These are phyloP conservation scores for Myotis findleyi DNA, from an alignment of 2,797 vertebrate species.

Conservation along the genomic window DNA sequence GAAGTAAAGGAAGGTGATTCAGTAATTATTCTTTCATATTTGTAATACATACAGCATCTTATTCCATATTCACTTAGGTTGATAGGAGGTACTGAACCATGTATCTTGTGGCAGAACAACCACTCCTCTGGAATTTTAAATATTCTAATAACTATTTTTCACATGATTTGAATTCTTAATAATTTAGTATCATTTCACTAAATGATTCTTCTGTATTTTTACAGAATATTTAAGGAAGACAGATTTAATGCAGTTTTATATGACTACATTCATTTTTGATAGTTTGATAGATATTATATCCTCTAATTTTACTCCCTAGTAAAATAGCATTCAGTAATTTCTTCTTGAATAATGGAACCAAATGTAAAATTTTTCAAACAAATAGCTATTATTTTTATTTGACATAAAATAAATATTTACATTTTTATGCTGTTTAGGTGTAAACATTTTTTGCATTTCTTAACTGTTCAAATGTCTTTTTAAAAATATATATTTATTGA, in stretches of 20 bases:
- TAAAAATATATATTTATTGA: too few relatives aligned
- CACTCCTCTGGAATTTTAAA: background rate
- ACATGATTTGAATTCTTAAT: background rate
- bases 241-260: slow-evolving; percentile 12
- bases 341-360: background rate
- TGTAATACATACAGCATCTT: background rate
- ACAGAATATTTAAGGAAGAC: background rate
- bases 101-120: background rate
- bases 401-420: background rate
- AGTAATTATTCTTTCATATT: background rate
- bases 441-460: background rate
- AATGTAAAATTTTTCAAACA: background rate
- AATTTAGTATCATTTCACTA: background rate
- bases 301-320: background rate
- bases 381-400: slow-evolving; percentile 18
- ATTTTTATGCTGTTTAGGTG: background rate
- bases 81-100: background rate
- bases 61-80: background rate
- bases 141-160: background rate
- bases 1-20: background rate
- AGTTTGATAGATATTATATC: background rate
- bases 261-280: background rate
- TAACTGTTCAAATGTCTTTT: background rate
- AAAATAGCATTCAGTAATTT: background rate
- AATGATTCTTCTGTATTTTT: slow-evolving; percentile 3